phyloP scores from a whole-genome alignment of 2,113 vertebrate genomes.

The Phocoena phocoena region DNA sequence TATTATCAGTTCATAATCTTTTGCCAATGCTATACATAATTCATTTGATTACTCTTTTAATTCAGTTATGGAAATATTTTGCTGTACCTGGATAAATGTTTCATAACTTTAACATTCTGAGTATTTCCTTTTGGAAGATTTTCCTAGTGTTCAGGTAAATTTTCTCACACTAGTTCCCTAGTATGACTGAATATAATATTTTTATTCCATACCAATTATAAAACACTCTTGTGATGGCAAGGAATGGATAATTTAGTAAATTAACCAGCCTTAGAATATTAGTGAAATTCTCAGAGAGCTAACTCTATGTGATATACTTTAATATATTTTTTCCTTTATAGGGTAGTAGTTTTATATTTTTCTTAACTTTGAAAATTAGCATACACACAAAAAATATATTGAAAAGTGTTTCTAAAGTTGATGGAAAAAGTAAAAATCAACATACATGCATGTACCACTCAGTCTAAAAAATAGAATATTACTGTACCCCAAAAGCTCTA shows the following conservation, averaged over 20 bases:
- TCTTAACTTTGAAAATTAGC: not conserved
- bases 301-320: not conserved
- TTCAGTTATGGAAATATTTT: slow-evolving; percentile 21
- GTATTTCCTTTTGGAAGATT: not conserved
- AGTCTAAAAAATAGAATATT: not conserved
- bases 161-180: not conserved
- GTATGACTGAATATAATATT: not conserved
- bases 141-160: not conserved
- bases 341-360: not conserved
- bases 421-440: not conserved
- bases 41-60: slow-evolving; percentile 5
- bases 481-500: not conserved
- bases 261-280: not conserved
- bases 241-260: not conserved
- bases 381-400: not conserved
- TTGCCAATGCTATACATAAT: not conserved
- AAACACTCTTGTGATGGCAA: not conserved
- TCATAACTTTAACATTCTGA: not conserved
- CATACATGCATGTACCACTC: not conserved
- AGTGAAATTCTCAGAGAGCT: slow-evolving; percentile 39
- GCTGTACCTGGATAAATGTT: not conserved
- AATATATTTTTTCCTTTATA: not conserved
- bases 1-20: slow-evolving; percentile 19
- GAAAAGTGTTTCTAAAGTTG: not conserved
- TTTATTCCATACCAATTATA: not conserved